Evolutionary conservation across 2,888 invertebrate genomes (phyloP), one percentile per base, ranked within the genome.

Genomic region (Gasteruption jaculator): DNA sequence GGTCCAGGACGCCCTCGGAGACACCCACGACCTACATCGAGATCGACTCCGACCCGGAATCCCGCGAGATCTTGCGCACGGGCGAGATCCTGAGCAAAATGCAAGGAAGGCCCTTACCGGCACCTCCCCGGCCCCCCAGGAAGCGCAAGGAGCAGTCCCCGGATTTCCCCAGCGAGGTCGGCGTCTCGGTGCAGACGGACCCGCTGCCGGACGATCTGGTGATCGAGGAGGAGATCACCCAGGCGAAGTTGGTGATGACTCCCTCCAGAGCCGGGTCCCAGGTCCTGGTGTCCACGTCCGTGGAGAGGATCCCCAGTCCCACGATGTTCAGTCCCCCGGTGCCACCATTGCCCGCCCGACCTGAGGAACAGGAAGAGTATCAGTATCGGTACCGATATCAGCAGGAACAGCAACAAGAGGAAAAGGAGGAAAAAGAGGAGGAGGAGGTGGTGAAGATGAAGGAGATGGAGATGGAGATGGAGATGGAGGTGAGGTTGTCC

Each of bases 161-260:
- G 64, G 77, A 46, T 14, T 41, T 33, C 10, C 19, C 48, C 3
- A 51, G 42, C 15, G 87, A 87, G 69, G 81, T 82, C 16, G 85
- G 86, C 60, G 83, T 85, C 4, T 88, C 86, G 1, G 88, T 87
- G 1, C 90, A 91, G 72, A 91, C 90, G 0, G 90, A 91, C 70
- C 88, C 89, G 0, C 66, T 90, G 29, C 86, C 87, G 0, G 87
- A 88, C 55, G 88, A 87, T 55, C 80, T 85, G 47, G 54, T 70
- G 1, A 69, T 70, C 39, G 70, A 70, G 40, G 68, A 68, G 29
- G 69, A 69, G 38, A 49, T 70, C 14, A 70, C 65, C 0, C 63
- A 65, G 22, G 70, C 64, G 0, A 69, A 67, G n/a, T 52, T 69
- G 5, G 48, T 70, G 0, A 59, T 70, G 16, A 41, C 68, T 0